A percentile compares a stretch with the other conserved stretches of the same genome.
phyloP scores from a whole-genome alignment of 2,888 invertebrate genomes.

The Lepidocyrtoides sp. region DNA sequence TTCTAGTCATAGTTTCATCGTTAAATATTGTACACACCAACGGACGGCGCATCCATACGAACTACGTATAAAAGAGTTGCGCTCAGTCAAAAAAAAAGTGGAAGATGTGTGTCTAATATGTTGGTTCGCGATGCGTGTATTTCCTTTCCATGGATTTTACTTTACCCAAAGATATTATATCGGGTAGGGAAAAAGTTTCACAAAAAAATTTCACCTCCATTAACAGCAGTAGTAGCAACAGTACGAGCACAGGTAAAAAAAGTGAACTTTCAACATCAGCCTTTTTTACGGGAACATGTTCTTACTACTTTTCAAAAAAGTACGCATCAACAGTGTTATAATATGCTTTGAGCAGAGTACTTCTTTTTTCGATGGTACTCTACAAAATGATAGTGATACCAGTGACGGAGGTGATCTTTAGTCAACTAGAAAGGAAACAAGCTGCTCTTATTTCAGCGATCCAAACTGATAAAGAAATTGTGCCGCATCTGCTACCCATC shows the following conservation, averaged over 20 bases:
- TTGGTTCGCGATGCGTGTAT: conserved; percentile 13
- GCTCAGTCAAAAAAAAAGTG: conserved; percentile 13
- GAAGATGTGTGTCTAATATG: conserved; percentile 25
- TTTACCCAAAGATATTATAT: not conserved
- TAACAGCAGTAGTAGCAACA: conserved; percentile 20
- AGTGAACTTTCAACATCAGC: conserved; percentile 30
- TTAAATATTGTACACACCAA: conserved; percentile 38
- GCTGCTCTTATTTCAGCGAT: conserved; percentile 44
- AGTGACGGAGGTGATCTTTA: conserved; percentile 48
- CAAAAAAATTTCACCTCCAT: conserved; percentile 40
- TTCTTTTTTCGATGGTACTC: not conserved
- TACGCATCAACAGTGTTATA: not conserved
- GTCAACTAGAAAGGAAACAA: conserved; percentile 48
- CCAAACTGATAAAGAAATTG: conserved; percentile 69
- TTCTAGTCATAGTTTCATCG: conserved; percentile 15
- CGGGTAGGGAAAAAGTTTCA: conserved; percentile 28
- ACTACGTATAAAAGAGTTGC: not conserved
- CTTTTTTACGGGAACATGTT: not conserved
- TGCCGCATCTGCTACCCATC: conserved; percentile 68
- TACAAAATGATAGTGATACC: not conserved
- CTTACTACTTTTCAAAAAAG: not conserved
- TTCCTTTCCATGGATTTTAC: not conserved
- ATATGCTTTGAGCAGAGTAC: not conserved
- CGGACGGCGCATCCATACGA: not conserved
- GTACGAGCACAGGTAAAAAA: conserved; percentile 28